Conservation (phyloP, 1,140 invertebrate species). For the Ruditapes philippinarum region DNA sequence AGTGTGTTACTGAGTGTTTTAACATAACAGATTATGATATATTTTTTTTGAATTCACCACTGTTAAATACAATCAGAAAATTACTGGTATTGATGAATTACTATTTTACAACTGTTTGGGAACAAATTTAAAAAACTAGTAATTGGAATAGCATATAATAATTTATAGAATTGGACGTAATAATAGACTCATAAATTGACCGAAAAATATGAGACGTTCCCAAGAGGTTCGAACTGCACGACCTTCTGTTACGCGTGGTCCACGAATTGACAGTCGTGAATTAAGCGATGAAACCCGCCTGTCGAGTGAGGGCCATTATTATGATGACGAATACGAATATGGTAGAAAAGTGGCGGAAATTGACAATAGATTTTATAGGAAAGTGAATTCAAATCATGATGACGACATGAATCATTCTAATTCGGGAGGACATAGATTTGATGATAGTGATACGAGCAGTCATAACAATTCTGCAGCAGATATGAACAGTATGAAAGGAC, state of each 20-base stretch:
- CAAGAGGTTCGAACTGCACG: background rate
- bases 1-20: too few relatives aligned
- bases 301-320: background rate
- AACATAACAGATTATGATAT: too few relatives aligned
- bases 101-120: too few relatives aligned
- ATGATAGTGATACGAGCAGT: background rate
- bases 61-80: too few relatives aligned
- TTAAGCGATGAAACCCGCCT: conserved; percentile 2
- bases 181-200: too few relatives aligned
- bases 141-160: too few relatives aligned
- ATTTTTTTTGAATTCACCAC: too few relatives aligned
- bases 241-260: background rate
- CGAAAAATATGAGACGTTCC: background rate
- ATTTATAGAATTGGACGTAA: too few relatives aligned
- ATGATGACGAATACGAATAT: background rate
- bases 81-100: too few relatives aligned
- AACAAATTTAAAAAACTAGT: too few relatives aligned
- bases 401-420: background rate
- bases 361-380: background rate
- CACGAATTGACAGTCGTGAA: background rate
- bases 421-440: background rate
- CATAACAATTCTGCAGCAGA: too few relatives aligned
- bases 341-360: background rate
- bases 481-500: background rate
- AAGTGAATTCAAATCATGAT: background rate